Evolutionary conservation across 2,888 invertebrate genomes (phyloP).

Genomic region (Ypsolopha sequella): DNA sequence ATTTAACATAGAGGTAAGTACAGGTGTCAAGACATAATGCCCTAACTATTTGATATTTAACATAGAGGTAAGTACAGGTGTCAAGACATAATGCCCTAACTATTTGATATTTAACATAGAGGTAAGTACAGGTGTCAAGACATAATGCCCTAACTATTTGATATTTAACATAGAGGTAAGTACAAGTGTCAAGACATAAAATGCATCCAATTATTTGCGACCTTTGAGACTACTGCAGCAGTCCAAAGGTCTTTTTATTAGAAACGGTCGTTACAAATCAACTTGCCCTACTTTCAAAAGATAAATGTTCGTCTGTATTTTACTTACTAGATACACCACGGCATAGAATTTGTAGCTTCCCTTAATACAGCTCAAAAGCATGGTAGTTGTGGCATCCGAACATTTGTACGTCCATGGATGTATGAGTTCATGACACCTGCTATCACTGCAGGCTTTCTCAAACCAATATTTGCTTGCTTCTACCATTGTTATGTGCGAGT

Average conservation of each 20-base stretch:
- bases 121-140: too few relatives aligned
- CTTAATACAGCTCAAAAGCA: slow-evolving; percentile 51
- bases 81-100: too few relatives aligned
- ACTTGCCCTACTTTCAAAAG: not conserved
- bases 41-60: too few relatives aligned
- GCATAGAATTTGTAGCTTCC: slow-evolving; percentile 66
- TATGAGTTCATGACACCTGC: slow-evolving; percentile 47
- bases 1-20: too few relatives aligned
- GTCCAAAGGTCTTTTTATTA: not conserved
- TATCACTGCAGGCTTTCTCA: slow-evolving; percentile 42
- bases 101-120: too few relatives aligned
- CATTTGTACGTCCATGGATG: slow-evolving; percentile 64
- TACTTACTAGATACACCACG: slow-evolving; percentile 62
- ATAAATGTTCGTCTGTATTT: not conserved
- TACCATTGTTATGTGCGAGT: slow-evolving; percentile 34
- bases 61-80: too few relatives aligned
- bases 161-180: too few relatives aligned
- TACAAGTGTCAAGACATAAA: too few relatives aligned
- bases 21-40: too few relatives aligned
- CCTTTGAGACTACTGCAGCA: not conserved
- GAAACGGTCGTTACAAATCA: not conserved
- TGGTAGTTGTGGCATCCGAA: slow-evolving; percentile 44
- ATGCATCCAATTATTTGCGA: too few relatives aligned
- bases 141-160: too few relatives aligned
- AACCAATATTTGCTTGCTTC: slow-evolving; percentile 64